phyloP scores from a whole-genome alignment of 64 coral and sea anemone species.

The Montipora foliosa region DNA sequence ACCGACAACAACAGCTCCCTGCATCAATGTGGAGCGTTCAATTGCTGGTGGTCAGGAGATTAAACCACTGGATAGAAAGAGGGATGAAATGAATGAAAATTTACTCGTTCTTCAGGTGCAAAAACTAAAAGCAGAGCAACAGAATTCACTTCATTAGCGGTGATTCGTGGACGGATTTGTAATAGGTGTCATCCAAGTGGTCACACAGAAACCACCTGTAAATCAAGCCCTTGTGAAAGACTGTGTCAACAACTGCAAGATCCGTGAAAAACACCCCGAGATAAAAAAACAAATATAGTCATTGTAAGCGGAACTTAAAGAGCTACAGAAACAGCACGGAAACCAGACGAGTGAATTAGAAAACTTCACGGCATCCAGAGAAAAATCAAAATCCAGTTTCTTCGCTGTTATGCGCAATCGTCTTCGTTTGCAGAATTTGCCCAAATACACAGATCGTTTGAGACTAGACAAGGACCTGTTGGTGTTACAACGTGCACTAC shows the following conservation, averaged over 20 bases:
- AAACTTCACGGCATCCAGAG: neutral
- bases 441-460: slow-evolving; percentile 7
- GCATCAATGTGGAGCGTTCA: no score
- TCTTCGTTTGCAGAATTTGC: neutral
- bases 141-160: no score
- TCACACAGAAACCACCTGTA: neutral
- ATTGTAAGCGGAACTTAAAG: neutral
- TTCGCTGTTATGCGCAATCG: neutral
- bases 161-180: no score
- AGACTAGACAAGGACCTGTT: neutral
- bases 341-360: slow-evolving; percentile 5
- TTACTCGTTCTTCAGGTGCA: no score
- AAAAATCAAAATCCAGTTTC: neutral
- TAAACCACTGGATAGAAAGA: no score
- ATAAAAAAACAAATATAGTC: neutral
- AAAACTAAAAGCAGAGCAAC: no score
- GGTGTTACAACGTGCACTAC: no score
- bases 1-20: no score
- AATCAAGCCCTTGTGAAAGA: neutral
- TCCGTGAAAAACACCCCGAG: neutral
- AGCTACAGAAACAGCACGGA: slow-evolving; percentile 16
- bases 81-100: no score
- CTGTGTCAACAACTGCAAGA: neutral
- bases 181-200: no score
- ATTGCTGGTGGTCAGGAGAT: no score